These are phyloP conservation scores for Alouatta palliata DNA, from an alignment of 2,113 vertebrate genomes.

Conservation along the genomic window DNA sequence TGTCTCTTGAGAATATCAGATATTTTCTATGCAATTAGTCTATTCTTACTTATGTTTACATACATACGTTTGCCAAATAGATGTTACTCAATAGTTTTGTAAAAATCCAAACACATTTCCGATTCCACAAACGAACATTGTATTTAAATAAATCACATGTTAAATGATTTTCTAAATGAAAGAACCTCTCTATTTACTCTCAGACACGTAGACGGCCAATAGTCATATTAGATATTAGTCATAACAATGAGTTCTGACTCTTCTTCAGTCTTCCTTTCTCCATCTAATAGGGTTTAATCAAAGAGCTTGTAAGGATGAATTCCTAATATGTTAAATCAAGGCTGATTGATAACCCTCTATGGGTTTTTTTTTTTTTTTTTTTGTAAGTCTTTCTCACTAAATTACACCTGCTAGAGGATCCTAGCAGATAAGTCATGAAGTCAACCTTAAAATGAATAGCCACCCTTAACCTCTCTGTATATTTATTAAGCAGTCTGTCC, in stretches of 20 bases:
- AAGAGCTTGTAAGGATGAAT: conserved; percentile 8
- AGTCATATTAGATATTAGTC: background rate
- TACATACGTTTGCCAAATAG: conserved; percentile 11
- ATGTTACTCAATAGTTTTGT: background rate
- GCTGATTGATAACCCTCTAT: background rate
- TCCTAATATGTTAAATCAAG: conserved; percentile 27
- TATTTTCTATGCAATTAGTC: conserved; percentile 14
- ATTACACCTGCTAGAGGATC: background rate
- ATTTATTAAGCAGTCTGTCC: background rate
- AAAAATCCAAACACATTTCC: conserved; percentile 44
- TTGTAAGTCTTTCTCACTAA: background rate
- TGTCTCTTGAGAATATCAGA: background rate
- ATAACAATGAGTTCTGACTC: conserved; percentile 16
- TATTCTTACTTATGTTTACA: conserved; percentile 18
- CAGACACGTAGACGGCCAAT: background rate
- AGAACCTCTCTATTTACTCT: background rate
- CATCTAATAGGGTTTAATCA: conserved; percentile 41
- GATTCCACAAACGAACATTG: background rate
- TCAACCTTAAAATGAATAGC: background rate
- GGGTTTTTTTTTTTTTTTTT: background rate
- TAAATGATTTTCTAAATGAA: conserved; percentile 39
- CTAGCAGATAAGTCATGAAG: background rate
- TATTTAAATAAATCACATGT: conserved; percentile 38
- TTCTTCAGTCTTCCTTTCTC: conserved; percentile 33
- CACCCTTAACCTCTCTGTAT: background rate